phyloP scores from a whole-genome alignment of 2,797 vertebrate genomes.

The Xenopus petersii region DNA sequence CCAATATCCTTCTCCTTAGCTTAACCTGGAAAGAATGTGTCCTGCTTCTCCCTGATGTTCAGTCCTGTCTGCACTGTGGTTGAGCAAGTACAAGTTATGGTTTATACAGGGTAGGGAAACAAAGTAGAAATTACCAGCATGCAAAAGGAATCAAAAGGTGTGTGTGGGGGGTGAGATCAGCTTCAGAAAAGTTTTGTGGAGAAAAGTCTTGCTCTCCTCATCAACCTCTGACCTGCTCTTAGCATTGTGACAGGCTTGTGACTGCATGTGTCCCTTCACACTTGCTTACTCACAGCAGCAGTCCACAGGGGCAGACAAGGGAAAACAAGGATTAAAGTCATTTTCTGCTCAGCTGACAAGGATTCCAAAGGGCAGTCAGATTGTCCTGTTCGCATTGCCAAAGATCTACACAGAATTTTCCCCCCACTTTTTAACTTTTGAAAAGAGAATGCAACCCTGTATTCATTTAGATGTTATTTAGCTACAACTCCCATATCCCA shows the following conservation, averaged over 20 bases:
- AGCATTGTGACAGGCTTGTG: constrained; percentile 71
- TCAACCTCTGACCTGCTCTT: constrained; percentile 63
- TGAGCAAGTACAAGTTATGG: not conserved
- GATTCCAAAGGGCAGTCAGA: not conserved
- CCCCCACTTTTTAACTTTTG: too few species aligned
- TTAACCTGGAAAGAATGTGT: constrained; percentile 77
- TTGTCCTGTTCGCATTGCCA: not conserved
- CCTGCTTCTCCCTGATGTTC: constrained; percentile 79
- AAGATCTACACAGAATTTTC: too few species aligned
- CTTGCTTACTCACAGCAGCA: constrained; percentile 64
- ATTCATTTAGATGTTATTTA: too few species aligned
- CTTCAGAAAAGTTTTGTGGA: constrained; percentile 67
- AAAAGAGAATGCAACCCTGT: too few species aligned
- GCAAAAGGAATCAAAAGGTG: constrained; percentile 56
- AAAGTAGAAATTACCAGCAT: constrained; percentile 63
- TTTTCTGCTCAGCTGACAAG: constrained; percentile 37
- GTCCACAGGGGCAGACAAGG: constrained; percentile 51
- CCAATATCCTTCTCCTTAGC: constrained; percentile 68
- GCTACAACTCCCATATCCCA: too few species aligned
- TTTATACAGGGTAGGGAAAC: not conserved
- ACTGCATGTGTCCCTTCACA: constrained; percentile 78
- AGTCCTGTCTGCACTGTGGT: constrained; percentile 63
- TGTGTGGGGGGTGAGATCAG: constrained; percentile 62
- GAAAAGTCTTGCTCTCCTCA: constrained; percentile 65
- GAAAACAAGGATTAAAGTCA: constrained; percentile 25